A percentile compares a stretch with the other conserved stretches of the same genome.
Conservation (phyloP, 1,140 invertebrate species). For the Metopolophium dirhodum region DNA sequence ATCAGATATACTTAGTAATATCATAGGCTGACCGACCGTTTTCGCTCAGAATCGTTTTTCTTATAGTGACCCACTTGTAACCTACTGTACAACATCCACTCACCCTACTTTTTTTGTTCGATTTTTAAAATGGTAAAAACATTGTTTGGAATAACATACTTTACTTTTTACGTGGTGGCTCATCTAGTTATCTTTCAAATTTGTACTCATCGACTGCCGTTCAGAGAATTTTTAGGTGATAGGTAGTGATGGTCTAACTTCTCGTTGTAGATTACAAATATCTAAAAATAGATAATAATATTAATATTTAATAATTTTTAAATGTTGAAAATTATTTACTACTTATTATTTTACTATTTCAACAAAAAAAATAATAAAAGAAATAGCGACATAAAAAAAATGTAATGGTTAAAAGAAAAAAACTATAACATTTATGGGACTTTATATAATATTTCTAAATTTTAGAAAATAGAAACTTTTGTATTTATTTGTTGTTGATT, state of each 20-base stretch:
- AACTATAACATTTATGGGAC: not conserved
- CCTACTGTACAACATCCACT: too few species aligned
- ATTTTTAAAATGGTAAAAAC: not conserved
- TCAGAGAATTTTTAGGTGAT: not conserved
- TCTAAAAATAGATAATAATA: not conserved
- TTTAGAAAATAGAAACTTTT: not conserved
- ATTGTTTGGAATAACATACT: not conserved
- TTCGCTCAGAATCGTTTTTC: too few species aligned
- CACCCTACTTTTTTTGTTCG: too few species aligned
- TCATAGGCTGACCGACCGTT: too few species aligned
- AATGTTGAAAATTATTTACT: not conserved
- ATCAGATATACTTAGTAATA: too few species aligned
- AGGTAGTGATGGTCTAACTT: not conserved
- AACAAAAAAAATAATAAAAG: too few species aligned
- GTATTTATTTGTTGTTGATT: constrained; percentile 17
- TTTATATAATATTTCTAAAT: not conserved
- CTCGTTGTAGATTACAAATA: not conserved
- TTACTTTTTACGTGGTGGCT: not conserved
- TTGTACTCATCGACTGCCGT: not conserved
- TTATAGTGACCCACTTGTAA: too few species aligned
- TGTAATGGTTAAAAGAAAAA: not conserved
- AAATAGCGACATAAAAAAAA: not conserved
- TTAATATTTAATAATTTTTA: too few species aligned
- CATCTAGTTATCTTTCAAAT: not conserved
- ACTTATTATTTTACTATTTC: not conserved